phyloP scores from a whole-genome alignment of 2,797 vertebrate species.

The Aphelocoma californica region DNA sequence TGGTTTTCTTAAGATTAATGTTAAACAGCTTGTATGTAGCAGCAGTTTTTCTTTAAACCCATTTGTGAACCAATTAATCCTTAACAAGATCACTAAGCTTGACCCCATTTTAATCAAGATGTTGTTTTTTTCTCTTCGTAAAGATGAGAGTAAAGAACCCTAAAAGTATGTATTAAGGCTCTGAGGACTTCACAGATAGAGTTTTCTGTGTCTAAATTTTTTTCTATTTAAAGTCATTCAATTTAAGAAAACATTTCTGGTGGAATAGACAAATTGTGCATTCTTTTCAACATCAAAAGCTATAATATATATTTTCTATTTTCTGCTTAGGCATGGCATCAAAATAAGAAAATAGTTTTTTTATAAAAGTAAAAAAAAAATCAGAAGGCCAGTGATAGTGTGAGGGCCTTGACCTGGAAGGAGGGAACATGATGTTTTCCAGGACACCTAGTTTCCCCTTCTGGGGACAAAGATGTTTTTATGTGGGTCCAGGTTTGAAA shows the following conservation, averaged over 20 bases:
- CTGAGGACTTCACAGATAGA: background rate
- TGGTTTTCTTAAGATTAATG: background rate
- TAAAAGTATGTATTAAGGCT: background rate
- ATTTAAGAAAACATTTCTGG: slow-evolving; percentile 1
- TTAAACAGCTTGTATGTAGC: background rate
- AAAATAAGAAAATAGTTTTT: background rate
- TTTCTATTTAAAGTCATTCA: background rate
- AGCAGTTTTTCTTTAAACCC: background rate
- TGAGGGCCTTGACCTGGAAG: background rate
- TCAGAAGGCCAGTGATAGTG: background rate
- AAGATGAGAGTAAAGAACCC: background rate
- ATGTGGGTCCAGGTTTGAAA: background rate
- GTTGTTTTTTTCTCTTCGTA: background rate
- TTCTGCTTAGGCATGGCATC: slow-evolving; percentile 23
- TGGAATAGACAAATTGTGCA: background rate
- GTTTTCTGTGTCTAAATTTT: background rate
- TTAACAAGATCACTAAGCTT: background rate
- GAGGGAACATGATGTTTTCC: background rate
- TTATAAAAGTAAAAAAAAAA: background rate
- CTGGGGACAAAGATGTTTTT: background rate
- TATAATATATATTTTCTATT: background rate
- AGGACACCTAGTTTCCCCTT: background rate
- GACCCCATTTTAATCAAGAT: background rate
- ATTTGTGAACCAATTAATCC: background rate
- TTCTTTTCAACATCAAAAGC: slow-evolving; percentile 19